Percentiles rank a stretch among this genome's conserved stretches.
Evolutionary conservation across 2,113 vertebrate genomes (phyloP).

Genomic region (Brachyhypopomus gauderio): DNA sequence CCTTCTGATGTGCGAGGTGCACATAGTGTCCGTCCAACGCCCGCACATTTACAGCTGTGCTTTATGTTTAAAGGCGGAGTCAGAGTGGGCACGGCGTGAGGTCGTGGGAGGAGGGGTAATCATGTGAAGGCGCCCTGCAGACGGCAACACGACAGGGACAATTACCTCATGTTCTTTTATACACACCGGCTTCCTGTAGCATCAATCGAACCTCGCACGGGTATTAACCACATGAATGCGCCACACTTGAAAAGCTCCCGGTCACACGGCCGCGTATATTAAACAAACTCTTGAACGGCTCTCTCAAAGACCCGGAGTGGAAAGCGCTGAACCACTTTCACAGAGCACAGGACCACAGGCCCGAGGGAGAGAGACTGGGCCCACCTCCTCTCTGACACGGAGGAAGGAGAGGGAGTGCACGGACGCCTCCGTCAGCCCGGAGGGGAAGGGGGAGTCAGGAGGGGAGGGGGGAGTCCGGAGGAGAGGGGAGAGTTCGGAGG

Average conservation of each 20-base stretch:
- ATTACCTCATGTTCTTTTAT: conserved; percentile 28
- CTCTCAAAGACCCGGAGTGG: neutral
- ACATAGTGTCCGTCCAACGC: too few relatives aligned
- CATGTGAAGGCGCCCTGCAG: neutral
- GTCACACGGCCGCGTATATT: neutral
- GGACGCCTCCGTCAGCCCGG: too few relatives aligned
- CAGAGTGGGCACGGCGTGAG: too few relatives aligned
- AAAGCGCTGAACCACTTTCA: neutral
- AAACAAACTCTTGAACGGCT: neutral
- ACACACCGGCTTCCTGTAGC: conserved; percentile 1
- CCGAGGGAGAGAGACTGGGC: too few relatives aligned
- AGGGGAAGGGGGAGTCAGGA: too few relatives aligned
- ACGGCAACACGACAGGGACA: conserved; percentile 8
- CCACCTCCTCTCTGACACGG: too few relatives aligned
- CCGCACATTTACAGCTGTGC: too few relatives aligned
- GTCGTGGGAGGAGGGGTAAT: neutral
- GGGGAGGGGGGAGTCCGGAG: neutral
- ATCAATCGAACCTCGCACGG: conserved; percentile 4
- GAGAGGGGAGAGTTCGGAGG: neutral
- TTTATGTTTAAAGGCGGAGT: too few relatives aligned
- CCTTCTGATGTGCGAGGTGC: too few relatives aligned
- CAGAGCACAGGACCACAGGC: too few relatives aligned
- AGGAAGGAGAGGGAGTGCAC: neutral
- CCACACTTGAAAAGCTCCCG: neutral
- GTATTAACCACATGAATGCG: neutral